phyloP scores from a whole-genome alignment of 2,113 vertebrate species.

The Heloderma charlesbogerti region DNA sequence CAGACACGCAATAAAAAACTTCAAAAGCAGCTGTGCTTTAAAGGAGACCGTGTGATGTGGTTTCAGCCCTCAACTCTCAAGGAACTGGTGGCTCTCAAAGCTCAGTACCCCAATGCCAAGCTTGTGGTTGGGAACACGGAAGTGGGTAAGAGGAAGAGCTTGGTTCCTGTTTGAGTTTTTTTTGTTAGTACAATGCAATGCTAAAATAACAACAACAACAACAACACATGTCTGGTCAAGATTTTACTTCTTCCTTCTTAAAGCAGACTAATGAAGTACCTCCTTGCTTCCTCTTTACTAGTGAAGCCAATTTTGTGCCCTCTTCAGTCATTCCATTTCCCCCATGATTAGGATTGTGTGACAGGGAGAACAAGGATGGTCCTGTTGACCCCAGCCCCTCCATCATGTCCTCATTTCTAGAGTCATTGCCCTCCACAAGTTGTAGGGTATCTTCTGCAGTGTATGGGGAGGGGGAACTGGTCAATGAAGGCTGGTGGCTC shows the following conservation, averaged over 20 bases:
- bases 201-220: background rate
- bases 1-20: constrained; percentile 79
- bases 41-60: constrained; percentile 86
- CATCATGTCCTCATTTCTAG: too few species aligned
- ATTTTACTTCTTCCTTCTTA: background rate
- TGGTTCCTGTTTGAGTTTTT: background rate
- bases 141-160: constrained; percentile 85
- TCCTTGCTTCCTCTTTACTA: background rate
- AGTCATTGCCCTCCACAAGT: too few species aligned
- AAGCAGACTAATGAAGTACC: background rate
- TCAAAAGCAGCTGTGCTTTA: constrained; percentile 81
- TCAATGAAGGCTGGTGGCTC: too few species aligned
- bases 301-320: background rate
- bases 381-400: too few species aligned
- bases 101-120: constrained; percentile 82
- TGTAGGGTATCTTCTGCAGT: too few species aligned
- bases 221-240: background rate
- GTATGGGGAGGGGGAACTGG: too few species aligned
- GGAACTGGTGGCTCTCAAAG: constrained; percentile 86
- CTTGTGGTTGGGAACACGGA: constrained; percentile 97
- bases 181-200: background rate
- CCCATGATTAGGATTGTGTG: too few species aligned
- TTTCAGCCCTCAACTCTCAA: constrained; percentile 85
- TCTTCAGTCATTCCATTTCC: background rate
- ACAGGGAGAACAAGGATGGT: too few species aligned